phyloP scores from a whole-genome alignment of 2,797 vertebrate genomes.

The Ateles fusciceps region DNA sequence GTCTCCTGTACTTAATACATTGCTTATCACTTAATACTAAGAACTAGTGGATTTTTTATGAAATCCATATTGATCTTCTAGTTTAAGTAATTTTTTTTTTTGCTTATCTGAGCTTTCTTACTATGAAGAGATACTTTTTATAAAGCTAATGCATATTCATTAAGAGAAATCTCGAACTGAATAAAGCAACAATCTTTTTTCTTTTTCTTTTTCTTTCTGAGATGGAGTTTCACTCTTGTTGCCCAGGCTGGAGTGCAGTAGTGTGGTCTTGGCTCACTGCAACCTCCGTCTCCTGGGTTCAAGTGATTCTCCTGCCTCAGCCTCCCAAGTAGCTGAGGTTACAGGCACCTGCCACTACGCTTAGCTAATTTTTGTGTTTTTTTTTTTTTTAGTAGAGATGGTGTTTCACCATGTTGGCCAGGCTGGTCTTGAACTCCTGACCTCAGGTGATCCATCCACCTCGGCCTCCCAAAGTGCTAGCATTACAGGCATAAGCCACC shows the following conservation, averaged over 20 bases:
- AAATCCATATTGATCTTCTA: neutral
- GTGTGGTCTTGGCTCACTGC: neutral
- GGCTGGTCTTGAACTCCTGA: neutral
- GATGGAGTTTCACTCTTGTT: neutral
- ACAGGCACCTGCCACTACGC: no score
- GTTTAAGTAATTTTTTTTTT: neutral
- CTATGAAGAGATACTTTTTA: neutral
- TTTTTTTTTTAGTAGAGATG: neutral
- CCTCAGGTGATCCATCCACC: neutral
- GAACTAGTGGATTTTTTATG: neutral
- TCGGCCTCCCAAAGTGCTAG: neutral
- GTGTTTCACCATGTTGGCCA: neutral
- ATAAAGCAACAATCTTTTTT: conserved; percentile 2
- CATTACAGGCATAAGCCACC: neutral
- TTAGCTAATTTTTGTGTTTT: neutral
- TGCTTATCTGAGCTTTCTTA: neutral
- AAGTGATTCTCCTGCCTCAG: neutral
- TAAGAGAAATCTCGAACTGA: neutral
- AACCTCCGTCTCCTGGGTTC: neutral
- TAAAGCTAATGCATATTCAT: conserved; percentile 35
- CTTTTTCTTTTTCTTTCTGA: neutral
- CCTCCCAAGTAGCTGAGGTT: no score
- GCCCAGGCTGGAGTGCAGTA: neutral
- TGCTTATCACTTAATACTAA: neutral
- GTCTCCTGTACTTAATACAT: neutral